These are phyloP conservation scores for Drosophila pallidifrons DNA, from an alignment of 1,140 invertebrate genomes.

Conservation along the genomic window DNA sequence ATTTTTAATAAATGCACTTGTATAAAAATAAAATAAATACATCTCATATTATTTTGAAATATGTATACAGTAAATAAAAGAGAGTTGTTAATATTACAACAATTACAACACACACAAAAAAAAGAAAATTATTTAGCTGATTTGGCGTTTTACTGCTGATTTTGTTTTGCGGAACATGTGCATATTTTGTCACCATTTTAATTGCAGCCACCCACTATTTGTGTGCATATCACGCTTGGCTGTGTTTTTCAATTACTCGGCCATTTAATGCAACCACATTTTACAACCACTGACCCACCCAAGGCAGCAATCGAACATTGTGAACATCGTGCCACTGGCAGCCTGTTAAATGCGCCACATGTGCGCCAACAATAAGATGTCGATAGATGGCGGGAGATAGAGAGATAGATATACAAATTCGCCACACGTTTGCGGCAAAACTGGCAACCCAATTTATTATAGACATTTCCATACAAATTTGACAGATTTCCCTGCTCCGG, in stretches of 20 bases:
- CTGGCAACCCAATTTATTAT: constrained; percentile 49
- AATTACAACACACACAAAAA: too few relatives aligned
- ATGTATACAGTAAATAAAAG: too few relatives aligned
- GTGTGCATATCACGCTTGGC: constrained; percentile 11
- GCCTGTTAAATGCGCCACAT: constrained; percentile 3
- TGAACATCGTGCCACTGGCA: neutral
- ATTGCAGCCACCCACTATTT: neutral
- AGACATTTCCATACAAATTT: constrained; percentile 65
- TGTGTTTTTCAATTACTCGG: constrained; percentile 36
- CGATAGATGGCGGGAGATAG: neutral
- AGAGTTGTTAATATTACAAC: too few relatives aligned
- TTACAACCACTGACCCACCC: constrained; percentile 2
- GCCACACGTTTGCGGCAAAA: constrained; percentile 37
- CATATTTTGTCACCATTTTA: neutral
- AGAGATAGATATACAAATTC: constrained; percentile 25
- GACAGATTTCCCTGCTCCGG: constrained; percentile 41
- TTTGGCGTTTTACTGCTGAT: too few relatives aligned
- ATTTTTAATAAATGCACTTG: too few relatives aligned
- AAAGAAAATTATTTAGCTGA: too few relatives aligned
- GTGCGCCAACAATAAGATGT: constrained; percentile 7
- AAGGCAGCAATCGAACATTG: neutral
- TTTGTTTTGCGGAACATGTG: neutral
- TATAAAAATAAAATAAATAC: too few relatives aligned
- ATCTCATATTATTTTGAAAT: too few relatives aligned
- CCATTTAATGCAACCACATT: constrained; percentile 25